phyloP scores from a whole-genome alignment of 1,140 invertebrate species.

The Dendroctonus ponderosae region DNA sequence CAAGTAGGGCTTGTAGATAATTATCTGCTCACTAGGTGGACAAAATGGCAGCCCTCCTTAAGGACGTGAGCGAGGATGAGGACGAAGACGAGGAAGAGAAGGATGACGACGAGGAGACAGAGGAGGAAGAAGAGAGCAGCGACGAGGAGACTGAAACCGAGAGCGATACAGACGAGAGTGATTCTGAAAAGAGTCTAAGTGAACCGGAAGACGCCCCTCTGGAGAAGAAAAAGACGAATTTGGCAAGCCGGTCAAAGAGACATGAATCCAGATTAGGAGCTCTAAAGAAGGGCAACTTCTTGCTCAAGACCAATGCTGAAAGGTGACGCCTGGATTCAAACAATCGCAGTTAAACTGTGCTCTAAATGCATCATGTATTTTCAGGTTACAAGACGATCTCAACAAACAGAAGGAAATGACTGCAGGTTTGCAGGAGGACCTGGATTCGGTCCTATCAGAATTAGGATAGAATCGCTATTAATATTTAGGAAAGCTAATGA shows the following conservation, averaged over 20 bases:
- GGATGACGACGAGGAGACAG: constrained; percentile 58
- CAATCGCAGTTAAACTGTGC: neutral
- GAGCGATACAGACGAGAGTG: constrained; percentile 61
- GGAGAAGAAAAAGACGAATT: constrained; percentile 65
- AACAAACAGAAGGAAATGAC: constrained; percentile 78
- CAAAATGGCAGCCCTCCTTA: constrained; percentile 84
- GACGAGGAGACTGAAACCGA: constrained; percentile 62
- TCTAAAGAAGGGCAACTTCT: constrained; percentile 81
- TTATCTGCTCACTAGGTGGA: constrained; percentile 64
- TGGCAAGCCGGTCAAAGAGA: constrained; percentile 62
- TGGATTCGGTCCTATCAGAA: constrained; percentile 77
- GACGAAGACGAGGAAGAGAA: constrained; percentile 66
- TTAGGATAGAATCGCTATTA: constrained; percentile 53
- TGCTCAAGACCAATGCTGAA: constrained; percentile 82
- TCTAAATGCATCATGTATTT: constrained; percentile 3
- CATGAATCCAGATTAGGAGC: constrained; percentile 75
- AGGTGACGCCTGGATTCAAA: constrained; percentile 45
- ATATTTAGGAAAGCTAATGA: neutral
- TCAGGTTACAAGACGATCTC: constrained; percentile 72
- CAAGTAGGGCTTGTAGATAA: neutral
- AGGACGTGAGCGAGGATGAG: constrained; percentile 68
- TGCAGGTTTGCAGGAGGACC: constrained; percentile 71
- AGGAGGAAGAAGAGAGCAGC: constrained; percentile 60
- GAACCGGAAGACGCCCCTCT: constrained; percentile 64
- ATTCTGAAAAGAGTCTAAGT: constrained; percentile 58